Evolutionary conservation across 2,113 vertebrate species (phyloP).

Genomic region (Isurus oxyrinchus): DNA sequence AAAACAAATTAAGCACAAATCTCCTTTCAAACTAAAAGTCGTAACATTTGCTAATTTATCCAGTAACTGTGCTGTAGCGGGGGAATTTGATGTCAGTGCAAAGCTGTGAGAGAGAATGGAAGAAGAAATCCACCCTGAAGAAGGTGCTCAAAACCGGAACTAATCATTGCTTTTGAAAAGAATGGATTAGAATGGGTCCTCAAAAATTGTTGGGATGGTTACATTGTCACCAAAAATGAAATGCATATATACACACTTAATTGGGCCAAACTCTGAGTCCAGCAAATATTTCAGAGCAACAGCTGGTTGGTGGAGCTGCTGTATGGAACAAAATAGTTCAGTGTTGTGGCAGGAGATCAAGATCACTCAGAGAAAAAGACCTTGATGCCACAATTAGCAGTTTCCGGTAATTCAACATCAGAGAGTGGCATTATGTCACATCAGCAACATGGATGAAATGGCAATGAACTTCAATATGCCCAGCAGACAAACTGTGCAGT

Average conservation of each 20-base stretch:
- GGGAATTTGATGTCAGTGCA: neutral
- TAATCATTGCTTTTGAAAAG: neutral
- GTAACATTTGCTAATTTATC: neutral
- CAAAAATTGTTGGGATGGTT: neutral
- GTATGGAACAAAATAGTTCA: too few relatives aligned
- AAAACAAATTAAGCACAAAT: neutral
- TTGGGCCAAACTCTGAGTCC: neutral
- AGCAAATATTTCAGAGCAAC: neutral
- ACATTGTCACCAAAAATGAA: neutral
- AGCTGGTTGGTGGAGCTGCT: neutral
- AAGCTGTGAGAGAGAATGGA: neutral
- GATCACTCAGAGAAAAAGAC: too few relatives aligned
- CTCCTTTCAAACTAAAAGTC: neutral
- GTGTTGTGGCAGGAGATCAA: too few relatives aligned
- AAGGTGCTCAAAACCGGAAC: neutral
- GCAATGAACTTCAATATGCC: too few relatives aligned
- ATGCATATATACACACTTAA: neutral
- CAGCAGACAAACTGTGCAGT: neutral
- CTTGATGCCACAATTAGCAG: too few relatives aligned
- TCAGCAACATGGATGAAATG: too few relatives aligned
- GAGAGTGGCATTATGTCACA: too few relatives aligned
- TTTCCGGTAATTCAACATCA: too few relatives aligned
- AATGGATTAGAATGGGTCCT: neutral
- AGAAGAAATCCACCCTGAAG: neutral
- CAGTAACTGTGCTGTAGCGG: neutral